phyloP scores from a whole-genome alignment of 2,888 invertebrate species.

The Xanthorhoe spadicearia region DNA sequence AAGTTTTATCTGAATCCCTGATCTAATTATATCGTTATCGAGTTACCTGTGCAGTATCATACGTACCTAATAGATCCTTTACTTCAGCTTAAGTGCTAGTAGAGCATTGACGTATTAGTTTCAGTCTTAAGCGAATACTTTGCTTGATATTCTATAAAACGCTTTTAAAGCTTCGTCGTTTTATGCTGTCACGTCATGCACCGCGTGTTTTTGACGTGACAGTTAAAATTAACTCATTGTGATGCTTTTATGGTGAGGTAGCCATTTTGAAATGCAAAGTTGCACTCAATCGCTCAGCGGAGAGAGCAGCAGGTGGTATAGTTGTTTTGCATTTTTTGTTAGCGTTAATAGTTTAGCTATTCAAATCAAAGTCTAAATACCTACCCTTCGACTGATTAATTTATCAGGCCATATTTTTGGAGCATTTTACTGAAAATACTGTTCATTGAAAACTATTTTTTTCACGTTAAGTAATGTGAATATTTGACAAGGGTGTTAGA shows the following conservation, averaged over 20 bases:
- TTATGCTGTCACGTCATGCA: constrained; percentile 30
- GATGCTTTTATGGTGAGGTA: neutral
- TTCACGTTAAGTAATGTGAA: too few relatives aligned
- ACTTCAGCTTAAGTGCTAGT: too few relatives aligned
- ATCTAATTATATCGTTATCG: too few relatives aligned
- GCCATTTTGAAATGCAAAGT: neutral
- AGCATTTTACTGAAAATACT: too few relatives aligned
- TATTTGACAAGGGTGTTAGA: too few relatives aligned
- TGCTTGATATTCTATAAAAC: constrained; percentile 10
- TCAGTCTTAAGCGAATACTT: too few relatives aligned
- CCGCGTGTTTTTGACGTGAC: constrained; percentile 29
- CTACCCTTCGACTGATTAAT: neutral
- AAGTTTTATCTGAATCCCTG: too few relatives aligned
- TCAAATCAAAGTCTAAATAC: neutral
- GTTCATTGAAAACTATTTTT: too few relatives aligned
- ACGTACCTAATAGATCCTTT: too few relatives aligned
- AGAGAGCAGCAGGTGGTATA: neutral
- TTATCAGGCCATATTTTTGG: neutral
- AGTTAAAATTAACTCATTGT: constrained; percentile 30
- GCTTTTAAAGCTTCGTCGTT: constrained; percentile 16
- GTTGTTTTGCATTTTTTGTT: neutral
- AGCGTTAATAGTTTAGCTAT: neutral
- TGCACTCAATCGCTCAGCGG: neutral
- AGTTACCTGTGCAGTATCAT: too few relatives aligned
- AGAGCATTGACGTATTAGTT: too few relatives aligned